Evolutionary conservation across 2,888 invertebrate species (phyloP).

Genomic region (Griposia aprilina): DNA sequence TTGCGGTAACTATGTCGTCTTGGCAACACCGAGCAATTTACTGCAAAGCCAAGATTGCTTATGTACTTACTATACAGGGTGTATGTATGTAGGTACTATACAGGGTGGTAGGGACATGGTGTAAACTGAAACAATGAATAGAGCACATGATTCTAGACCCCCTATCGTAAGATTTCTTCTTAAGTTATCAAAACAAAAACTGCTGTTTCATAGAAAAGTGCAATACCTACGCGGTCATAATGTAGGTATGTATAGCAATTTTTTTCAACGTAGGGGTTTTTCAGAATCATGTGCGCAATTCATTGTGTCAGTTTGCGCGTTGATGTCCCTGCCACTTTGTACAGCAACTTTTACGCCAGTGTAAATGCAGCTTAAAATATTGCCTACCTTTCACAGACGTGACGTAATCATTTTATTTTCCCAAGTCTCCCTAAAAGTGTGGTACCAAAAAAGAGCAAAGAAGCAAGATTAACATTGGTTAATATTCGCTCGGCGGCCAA

Average conservation of each 20-base stretch:
- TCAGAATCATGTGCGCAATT: no score
- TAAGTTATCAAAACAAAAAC: no score
- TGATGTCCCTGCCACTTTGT: not conserved
- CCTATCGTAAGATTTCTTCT: no score
- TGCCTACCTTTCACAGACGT: not conserved
- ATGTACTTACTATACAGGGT: no score
- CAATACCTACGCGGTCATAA: no score
- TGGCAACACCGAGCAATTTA: not conserved
- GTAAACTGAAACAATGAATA: no score
- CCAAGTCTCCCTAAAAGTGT: slow-evolving; percentile 34
- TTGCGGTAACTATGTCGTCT: not conserved
- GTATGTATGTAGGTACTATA: no score
- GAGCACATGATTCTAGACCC: no score
- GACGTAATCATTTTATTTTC: slow-evolving; percentile 42
- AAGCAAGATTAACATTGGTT: slow-evolving; percentile 69
- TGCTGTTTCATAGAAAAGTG: no score
- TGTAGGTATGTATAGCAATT: no score
- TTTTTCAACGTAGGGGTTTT: no score
- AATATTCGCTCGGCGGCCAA: slow-evolving; percentile 69
- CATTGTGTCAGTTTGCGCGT: not conserved
- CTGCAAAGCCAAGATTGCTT: not conserved
- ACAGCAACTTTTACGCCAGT: not conserved
- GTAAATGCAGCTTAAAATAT: not conserved
- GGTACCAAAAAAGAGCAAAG: slow-evolving; percentile 61
- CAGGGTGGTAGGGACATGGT: no score